Conservation (phyloP, 2,113 vertebrate genomes). For the Daboia siamensis region DNA sequence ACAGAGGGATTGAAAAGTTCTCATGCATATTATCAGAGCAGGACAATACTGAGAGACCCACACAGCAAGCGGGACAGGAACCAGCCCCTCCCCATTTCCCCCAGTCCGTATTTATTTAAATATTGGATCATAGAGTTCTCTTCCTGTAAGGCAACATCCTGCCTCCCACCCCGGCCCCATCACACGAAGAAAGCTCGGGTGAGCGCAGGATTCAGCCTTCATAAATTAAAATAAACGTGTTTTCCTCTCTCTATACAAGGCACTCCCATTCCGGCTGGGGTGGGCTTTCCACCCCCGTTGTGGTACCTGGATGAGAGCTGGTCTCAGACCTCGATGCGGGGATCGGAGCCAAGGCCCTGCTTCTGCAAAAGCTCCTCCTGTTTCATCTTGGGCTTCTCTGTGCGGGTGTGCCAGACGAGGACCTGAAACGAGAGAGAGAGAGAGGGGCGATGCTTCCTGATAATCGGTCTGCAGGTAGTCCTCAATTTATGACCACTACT, state of each 20-base stretch:
- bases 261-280: neutral
- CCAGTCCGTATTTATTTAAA: too few species aligned
- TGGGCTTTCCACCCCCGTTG: too few species aligned
- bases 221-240: slow-evolving; percentile 7
- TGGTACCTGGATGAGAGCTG: neutral
- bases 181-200: neutral
- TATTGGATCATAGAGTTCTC: neutral
- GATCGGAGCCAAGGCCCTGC: slow-evolving; percentile 85
- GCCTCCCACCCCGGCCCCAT: neutral
- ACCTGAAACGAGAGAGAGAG: slow-evolving; percentile 67
- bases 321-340: slow-evolving; percentile 77
- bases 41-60: neutral
- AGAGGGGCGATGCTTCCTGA: neutral
- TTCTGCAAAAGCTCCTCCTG: slow-evolving; percentile 83
- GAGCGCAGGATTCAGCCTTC: too few species aligned
- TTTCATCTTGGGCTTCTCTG: slow-evolving; percentile 92
- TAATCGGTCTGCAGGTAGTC: neutral
- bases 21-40: slow-evolving; percentile 8
- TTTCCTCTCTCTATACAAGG: neutral
- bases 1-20: neutral
- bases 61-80: neutral
- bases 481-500: neutral
- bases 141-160: neutral
- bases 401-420: slow-evolving; percentile 90
- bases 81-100: neutral